A percentile compares a stretch with the other conserved stretches of the same genome.
Conservation (phyloP, 2,113 vertebrate species). For the Pungitius pungitius region DNA sequence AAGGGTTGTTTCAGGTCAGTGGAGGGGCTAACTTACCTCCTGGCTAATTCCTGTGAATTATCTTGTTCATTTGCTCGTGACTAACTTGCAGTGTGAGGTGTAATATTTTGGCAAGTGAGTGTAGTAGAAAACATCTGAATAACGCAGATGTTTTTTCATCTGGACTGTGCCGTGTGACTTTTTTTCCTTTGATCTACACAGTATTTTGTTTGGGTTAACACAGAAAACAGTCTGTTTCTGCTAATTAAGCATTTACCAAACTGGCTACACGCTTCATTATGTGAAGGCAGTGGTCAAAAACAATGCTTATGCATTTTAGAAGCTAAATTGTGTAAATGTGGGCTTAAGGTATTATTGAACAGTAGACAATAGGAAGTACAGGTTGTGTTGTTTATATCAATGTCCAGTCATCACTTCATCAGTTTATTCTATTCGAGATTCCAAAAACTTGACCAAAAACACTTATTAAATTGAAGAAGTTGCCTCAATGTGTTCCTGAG, state of each 20-base stretch:
- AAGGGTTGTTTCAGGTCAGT: slow-evolving; percentile 40
- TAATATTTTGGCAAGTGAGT: not conserved
- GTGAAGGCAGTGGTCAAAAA: not conserved
- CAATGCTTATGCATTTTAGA: not conserved
- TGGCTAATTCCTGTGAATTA: slow-evolving; percentile 18
- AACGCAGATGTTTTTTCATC: not conserved
- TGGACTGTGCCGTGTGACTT: not conserved
- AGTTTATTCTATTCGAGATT: too few species aligned
- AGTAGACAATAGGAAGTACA: not conserved
- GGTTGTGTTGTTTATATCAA: too few species aligned
- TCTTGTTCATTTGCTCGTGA: not conserved
- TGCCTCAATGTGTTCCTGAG: too few species aligned
- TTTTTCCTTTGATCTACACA: not conserved
- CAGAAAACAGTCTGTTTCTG: not conserved
- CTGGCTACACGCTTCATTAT: too few species aligned
- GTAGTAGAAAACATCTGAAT: not conserved
- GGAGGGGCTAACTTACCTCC: slow-evolving; percentile 27
- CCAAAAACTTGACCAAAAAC: not conserved
- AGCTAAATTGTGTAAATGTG: not conserved
- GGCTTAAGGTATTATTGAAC: not conserved
- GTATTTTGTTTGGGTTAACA: not conserved
- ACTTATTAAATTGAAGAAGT: too few species aligned
- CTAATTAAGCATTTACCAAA: not conserved
- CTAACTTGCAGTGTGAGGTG: not conserved
- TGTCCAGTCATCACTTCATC: too few species aligned